phyloP scores from a whole-genome alignment of 2,113 vertebrate species.

The Sylvilagus bachmani region DNA sequence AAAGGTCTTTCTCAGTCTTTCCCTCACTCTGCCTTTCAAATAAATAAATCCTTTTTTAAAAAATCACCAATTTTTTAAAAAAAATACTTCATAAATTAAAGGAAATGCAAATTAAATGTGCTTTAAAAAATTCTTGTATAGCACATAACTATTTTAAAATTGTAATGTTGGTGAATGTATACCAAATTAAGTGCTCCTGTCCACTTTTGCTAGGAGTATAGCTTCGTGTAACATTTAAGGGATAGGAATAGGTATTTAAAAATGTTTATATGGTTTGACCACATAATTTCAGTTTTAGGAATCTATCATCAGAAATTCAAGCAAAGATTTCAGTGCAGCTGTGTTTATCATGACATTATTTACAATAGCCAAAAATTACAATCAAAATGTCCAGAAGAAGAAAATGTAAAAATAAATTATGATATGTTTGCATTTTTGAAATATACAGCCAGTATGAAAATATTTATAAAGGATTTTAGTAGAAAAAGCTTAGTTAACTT shows the following conservation, averaged over 20 bases:
- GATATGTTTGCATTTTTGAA: background rate
- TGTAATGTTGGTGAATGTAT: background rate
- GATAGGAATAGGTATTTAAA: background rate
- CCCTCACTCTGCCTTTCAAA: too few species aligned
- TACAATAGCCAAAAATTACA: background rate
- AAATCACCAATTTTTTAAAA: too few species aligned
- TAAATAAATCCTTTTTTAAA: too few species aligned
- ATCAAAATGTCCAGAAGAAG: background rate
- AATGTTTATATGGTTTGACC: background rate
- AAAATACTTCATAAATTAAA: too few species aligned
- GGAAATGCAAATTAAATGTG: too few species aligned
- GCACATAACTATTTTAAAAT: too few species aligned
- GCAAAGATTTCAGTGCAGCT: background rate
- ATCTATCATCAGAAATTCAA: background rate
- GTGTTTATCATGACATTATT: background rate
- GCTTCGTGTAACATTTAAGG: background rate
- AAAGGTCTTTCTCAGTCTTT: too few species aligned
- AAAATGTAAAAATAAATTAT: constrained; percentile 4
- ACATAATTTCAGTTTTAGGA: background rate
- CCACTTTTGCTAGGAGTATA: background rate
- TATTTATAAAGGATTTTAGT: background rate
- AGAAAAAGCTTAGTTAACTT: background rate
- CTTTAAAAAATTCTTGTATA: too few species aligned
- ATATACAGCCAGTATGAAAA: background rate
- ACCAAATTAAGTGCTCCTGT: background rate